Evolutionary conservation across 2,888 invertebrate genomes (phyloP).

Genomic region (Drosophila cracens): DNA sequence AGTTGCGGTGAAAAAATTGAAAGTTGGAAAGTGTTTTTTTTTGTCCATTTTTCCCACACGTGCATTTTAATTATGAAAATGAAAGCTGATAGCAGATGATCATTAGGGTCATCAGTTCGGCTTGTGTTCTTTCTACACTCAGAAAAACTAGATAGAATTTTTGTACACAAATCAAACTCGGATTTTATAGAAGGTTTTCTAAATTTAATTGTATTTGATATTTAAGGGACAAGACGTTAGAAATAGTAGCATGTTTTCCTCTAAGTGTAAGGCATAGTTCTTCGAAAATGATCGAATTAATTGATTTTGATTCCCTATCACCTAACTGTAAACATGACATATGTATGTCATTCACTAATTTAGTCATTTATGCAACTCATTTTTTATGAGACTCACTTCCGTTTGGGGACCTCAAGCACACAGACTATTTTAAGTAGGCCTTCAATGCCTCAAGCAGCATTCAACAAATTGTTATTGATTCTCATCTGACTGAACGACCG

Average conservation of each 20-base stretch:
- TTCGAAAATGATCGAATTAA: not conserved
- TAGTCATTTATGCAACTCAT: slow-evolving; percentile 51
- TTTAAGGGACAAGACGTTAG: not conserved
- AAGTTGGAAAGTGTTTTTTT: slow-evolving; percentile 73
- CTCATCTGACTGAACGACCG: slow-evolving; percentile 68
- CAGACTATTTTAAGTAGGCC: slow-evolving; percentile 23
- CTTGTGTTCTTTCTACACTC: slow-evolving; percentile 20
- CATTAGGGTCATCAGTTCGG: slow-evolving; percentile 49
- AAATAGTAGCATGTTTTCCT: not conserved
- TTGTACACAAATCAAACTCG: not conserved
- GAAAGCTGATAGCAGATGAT: slow-evolving; percentile 57
- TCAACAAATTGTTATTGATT: slow-evolving; percentile 75
- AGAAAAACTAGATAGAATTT: not conserved
- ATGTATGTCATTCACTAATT: slow-evolving; percentile 44
- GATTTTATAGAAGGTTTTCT: not conserved
- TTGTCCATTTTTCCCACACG: slow-evolving; percentile 41
- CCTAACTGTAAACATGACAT: slow-evolving; percentile 43
- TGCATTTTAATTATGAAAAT: slow-evolving; percentile 60
- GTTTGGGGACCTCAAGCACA: slow-evolving; percentile 39
- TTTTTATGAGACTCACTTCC: slow-evolving; percentile 58
- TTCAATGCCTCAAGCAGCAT: slow-evolving; percentile 25
- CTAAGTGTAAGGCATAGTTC: slow-evolving; percentile 8
- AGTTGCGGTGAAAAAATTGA: slow-evolving; percentile 52
- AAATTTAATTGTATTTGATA: not conserved
- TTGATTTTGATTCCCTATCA: slow-evolving; percentile 29